phyloP scores from a whole-genome alignment of 2,113 vertebrate genomes.

The Etheostoma cragini region DNA sequence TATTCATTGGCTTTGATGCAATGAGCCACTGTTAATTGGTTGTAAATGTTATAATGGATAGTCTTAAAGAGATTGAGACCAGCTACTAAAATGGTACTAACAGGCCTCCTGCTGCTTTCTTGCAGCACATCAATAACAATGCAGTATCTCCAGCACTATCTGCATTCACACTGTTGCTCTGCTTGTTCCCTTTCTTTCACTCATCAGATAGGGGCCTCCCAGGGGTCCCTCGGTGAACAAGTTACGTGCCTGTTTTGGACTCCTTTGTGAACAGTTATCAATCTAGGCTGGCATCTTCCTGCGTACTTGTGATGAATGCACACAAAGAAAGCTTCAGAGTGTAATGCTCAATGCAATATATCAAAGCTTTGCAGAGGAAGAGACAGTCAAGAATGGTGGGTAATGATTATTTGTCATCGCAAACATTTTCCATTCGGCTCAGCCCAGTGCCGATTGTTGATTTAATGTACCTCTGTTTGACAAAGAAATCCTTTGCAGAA shows the following conservation, averaged over 20 bases:
- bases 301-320: conserved; percentile 47
- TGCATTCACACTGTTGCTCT: conserved; percentile 47
- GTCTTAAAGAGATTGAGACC: conserved; percentile 35
- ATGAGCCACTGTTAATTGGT: conserved; percentile 40
- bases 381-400: conserved; percentile 12
- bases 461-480: conserved; percentile 5
- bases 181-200: conserved; percentile 52
- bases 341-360: conserved; percentile 25
- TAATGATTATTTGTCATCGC: conserved; percentile 42
- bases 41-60: conserved; percentile 56
- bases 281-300: conserved; percentile 23
- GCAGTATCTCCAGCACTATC: conserved; percentile 50
- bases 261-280: conserved; percentile 60
- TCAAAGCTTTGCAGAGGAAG: conserved; percentile 28
- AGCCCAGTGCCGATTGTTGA: background rate
- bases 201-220: conserved; percentile 54
- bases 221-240: conserved; percentile 28
- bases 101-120: conserved; percentile 60
- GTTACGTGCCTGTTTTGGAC: conserved; percentile 32
- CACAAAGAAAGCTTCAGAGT: conserved; percentile 28
- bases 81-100: conserved; percentile 54
- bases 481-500: conserved; percentile 7
- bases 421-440: conserved; percentile 27
- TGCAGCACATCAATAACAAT: conserved; percentile 63
- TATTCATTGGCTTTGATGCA: conserved; percentile 5